Evolutionary conservation across 2,113 vertebrate species (phyloP), one percentile per base, ranked within the genome.

Genomic region (Patagioenas fasciata): DNA sequence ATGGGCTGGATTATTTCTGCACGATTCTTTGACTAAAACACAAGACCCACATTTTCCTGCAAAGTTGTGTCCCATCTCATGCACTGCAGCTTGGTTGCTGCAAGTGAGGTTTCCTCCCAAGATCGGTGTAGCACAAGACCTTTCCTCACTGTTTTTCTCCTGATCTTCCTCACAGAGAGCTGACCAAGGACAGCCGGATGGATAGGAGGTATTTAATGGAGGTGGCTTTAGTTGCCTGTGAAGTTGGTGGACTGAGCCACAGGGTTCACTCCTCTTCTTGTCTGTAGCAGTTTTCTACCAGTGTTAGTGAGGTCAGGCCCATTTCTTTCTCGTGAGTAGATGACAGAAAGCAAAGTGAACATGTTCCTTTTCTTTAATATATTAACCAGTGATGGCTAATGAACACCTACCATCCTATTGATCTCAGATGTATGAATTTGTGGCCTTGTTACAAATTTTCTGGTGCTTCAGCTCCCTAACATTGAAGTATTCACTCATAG

Each of bases 401-500:
- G 42, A 89, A 71, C 17, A 84, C 26, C 50, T 94, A 40, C n/a
- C 64, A 69, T 78, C 51, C 60, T 77, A 51, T 19, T 67, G 57
- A 85, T 90, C 80, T 94, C 64, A 50, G 32, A 81, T 71, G 31
- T 50, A 62, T 62, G 29, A 71, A 75, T 91, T 94, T 90, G 91
- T 72, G 82, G 85, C 71, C 88, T 65, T 77, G 53, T 78, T 89
- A 84, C 9, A 50, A 71, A 93, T 89, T 87, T 93, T 53, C 70
- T 75, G 17, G 56, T 84, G 79, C 69, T 74, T 91, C 66, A 93
- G 56, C 85, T 95, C 80, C 57, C 69, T 87, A 95, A 75, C 77
- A 64, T 66, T 85, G 86, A 90, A 90, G 61, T 54, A 69, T 74
- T 91, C 80, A 85, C 93, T 93, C 82, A 73, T 65, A 96, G 72